These are phyloP conservation scores for Protobothrops flavoviridis DNA, from an alignment of 2,113 vertebrate species.

Conservation along the genomic window DNA sequence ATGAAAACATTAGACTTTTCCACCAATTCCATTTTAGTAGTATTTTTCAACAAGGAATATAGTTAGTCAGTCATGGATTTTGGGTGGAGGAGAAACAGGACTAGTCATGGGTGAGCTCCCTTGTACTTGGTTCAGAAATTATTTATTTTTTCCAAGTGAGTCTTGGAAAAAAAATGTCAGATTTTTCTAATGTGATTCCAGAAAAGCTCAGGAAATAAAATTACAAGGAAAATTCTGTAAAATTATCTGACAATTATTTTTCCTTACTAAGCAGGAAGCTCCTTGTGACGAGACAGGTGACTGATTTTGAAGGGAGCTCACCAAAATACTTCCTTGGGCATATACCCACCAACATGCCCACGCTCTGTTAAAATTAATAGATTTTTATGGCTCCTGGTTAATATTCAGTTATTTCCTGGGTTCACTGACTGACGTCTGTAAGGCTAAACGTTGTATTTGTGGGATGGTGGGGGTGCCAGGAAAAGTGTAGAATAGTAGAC, in stretches of 20 bases:
- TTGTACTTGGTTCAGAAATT: neutral
- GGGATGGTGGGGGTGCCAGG: neutral
- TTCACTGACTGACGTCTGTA: neutral
- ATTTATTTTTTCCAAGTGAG: neutral
- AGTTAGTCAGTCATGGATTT: neutral
- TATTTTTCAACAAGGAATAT: constrained; percentile 18
- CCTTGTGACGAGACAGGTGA: neutral
- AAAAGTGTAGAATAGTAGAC: neutral
- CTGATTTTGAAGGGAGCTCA: neutral
- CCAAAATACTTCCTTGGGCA: neutral
- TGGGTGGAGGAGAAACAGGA: neutral
- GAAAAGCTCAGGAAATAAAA: neutral
- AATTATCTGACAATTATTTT: neutral
- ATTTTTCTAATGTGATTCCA: constrained; percentile 3
- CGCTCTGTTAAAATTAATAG: neutral
- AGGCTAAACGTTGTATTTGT: neutral
- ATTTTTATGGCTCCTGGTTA: neutral
- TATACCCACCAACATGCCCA: neutral
- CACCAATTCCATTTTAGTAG: constrained; percentile 17
- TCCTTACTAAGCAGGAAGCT: neutral
- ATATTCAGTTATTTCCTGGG: neutral
- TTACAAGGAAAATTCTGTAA: neutral
- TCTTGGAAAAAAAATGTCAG: neutral
- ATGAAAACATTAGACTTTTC: constrained; percentile 10
- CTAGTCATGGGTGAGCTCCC: neutral